phyloP scores from a whole-genome alignment of 2,797 vertebrate species.

The Enteromius viviparus region DNA sequence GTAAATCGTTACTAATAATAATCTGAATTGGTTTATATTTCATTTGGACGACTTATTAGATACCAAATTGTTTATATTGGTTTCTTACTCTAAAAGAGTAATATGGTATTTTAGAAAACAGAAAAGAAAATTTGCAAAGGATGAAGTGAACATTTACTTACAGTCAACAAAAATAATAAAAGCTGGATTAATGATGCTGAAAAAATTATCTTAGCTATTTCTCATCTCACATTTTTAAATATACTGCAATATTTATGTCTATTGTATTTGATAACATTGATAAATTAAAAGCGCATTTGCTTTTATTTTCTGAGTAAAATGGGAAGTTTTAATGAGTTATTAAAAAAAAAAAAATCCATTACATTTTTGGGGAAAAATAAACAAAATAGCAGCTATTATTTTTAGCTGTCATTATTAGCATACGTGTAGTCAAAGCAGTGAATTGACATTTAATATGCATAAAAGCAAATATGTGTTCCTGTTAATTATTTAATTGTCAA shows the following conservation, averaged over 20 bases:
- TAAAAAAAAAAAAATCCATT: not conserved
- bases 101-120: no score
- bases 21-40: no score
- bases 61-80: no score
- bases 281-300: not conserved
- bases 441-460: not conserved
- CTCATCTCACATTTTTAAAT: not conserved
- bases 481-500: conserved; percentile 8
- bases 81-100: no score
- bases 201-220: not conserved
- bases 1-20: no score
- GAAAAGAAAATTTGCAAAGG: not conserved
- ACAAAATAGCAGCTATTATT: not conserved
- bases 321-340: not conserved
- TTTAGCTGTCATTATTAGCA: not conserved
- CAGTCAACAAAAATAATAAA: not conserved
- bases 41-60: no score
- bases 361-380: not conserved
- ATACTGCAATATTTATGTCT: not conserved
- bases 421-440: not conserved
- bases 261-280: not conserved
- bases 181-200: not conserved
- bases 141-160: not conserved
- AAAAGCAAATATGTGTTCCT: conserved; percentile 7
- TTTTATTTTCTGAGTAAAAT: no score